Percentiles rank a stretch among this genome's conserved stretches.
Conservation (phyloP, 2,797 vertebrate species). For the Cercopithecus hamlyni region DNA sequence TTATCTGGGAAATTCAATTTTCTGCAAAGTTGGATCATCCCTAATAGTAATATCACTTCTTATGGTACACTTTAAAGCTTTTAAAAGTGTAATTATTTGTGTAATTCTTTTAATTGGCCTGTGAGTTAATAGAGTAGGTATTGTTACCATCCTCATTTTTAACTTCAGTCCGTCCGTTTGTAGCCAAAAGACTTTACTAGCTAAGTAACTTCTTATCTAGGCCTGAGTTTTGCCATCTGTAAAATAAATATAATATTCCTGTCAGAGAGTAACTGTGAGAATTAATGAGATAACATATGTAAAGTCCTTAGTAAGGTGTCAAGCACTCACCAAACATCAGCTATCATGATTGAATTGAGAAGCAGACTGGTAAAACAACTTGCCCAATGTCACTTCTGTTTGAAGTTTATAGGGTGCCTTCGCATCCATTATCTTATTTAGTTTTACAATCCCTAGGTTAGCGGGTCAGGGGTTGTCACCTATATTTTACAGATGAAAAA, state of each 20-base stretch:
- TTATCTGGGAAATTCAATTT: neutral
- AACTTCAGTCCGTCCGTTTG: neutral
- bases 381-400: neutral
- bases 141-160: constrained; percentile 3
- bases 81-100: neutral
- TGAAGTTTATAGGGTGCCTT: constrained; percentile 55
- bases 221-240: neutral
- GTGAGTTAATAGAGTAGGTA: neutral
- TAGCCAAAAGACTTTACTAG: neutral
- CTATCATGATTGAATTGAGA: neutral
- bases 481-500: neutral
- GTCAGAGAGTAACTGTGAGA: neutral
- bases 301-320: neutral
- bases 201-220: neutral
- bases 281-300: neutral
- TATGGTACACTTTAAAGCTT: neutral
- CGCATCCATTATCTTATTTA: constrained; percentile 37
- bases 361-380: neutral
- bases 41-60: neutral
- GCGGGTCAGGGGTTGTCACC: neutral
- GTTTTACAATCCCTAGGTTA: neutral
- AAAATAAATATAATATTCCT: neutral
- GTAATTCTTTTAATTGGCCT: neutral
- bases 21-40: neutral
- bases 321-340: neutral